A percentile compares a stretch with the other conserved stretches of the same genome.
phyloP scores from a whole-genome alignment of 1,140 invertebrate species.

The Eciton burchellii region DNA sequence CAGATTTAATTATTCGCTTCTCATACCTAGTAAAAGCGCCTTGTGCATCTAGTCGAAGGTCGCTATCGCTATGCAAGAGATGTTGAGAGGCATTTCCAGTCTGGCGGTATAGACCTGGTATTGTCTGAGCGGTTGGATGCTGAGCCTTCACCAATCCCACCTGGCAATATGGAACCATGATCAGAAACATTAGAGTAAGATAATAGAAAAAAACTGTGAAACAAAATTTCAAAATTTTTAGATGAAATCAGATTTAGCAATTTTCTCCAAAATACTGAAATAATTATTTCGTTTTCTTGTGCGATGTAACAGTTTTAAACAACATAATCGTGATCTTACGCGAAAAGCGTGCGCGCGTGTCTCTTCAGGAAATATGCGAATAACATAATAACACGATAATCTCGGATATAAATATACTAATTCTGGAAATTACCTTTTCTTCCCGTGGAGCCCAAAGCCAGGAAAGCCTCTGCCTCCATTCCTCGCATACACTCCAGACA shows the following conservation, averaged over 20 bases:
- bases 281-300: too few species aligned
- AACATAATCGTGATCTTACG: not conserved
- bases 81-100: conserved; percentile 80
- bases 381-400: too few species aligned
- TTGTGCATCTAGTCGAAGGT: conserved; percentile 82
- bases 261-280: not conserved
- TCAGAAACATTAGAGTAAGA: not conserved
- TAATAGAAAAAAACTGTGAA: not conserved
- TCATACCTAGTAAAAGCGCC: conserved; percentile 83
- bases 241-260: not conserved
- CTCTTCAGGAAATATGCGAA: too few species aligned
- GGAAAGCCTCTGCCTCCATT: conserved; percentile 82
- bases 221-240: not conserved
- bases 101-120: conserved; percentile 81
- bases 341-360: too few species aligned
- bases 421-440: conserved; percentile 83
- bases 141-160: conserved; percentile 84
- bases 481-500: conserved; percentile 83
- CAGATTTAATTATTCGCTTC: not conserved
- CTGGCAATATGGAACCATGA: conserved; percentile 66
- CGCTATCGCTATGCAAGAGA: conserved; percentile 83
- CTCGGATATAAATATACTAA: too few species aligned
- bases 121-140: conserved; percentile 82
- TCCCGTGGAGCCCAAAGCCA: conserved; percentile 84
- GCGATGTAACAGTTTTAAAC: not conserved